Evolutionary conservation across 2,113 vertebrate genomes (phyloP).

Genomic region (Otis tarda): DNA sequence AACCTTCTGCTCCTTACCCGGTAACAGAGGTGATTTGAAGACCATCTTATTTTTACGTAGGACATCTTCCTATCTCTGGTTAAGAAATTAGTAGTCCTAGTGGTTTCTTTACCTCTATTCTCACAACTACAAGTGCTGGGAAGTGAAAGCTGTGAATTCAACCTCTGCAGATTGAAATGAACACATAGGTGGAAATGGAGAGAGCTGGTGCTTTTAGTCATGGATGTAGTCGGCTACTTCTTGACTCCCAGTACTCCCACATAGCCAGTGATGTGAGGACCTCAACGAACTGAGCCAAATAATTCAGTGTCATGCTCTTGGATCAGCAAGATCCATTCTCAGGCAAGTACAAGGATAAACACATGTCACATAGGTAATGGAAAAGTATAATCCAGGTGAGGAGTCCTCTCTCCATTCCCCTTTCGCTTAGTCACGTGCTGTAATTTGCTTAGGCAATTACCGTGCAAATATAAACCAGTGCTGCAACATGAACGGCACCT

Average conservation of each 20-base stretch:
- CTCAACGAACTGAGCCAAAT: neutral
- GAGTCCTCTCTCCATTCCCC: neutral
- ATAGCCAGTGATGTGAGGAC: neutral
- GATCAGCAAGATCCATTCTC: neutral
- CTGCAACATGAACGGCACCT: neutral
- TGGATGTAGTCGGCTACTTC: neutral
- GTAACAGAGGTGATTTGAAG: neutral
- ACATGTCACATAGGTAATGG: neutral
- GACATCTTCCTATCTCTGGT: neutral
- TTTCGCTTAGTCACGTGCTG: neutral
- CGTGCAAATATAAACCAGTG: neutral
- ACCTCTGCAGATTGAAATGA: neutral
- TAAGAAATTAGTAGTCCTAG: neutral
- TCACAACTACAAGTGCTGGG: rapidly evolving
- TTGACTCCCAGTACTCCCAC: neutral
- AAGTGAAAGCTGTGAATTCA: neutral
- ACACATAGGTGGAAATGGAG: neutral
- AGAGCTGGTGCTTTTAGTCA: neutral
- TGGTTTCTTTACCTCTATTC: neutral
- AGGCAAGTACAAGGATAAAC: neutral
- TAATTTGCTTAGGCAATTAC: neutral
- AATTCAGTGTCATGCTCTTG: neutral
- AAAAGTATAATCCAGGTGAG: neutral
- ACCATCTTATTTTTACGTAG: neutral
- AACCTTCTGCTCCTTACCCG: neutral